Base-by-base conservation (phyloP, 2,888 invertebrate genomes). In the Acleris sparsana region DNA sequence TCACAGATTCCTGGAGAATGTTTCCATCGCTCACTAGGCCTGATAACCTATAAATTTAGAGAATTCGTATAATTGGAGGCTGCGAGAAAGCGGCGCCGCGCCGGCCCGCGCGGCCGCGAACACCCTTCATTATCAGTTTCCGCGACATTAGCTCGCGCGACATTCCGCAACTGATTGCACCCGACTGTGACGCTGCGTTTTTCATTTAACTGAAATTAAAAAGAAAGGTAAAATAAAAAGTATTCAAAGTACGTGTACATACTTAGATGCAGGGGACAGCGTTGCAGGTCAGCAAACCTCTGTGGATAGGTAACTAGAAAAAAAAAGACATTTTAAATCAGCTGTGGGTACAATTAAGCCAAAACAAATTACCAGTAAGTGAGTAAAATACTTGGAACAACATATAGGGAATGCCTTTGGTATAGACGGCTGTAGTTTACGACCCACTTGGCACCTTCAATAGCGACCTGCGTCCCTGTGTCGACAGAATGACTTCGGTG, bases 51-150 rank as follows among this genome's bases (percentile, higher is more conserved):
- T 20, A 55, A 43, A 55, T 53, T 39, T 39, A 55, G 61, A 63
- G 57, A 63, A 52, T 52, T 46, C 52, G 29, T 44, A 6, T 52
- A 63, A 51, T 51, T 57, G 51, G 51, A 57, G 59, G 43, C 53
- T 44, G 29, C 53, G 60, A 51, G 65, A 65, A 65, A 65, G 60
- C 65, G 55, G 60, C 55, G 51, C 46, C 64, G 60, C 55, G 51
- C 46, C 64, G 64, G 59, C 60, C 62, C 57, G 57, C 59, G 60
- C 48, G 55, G 53, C 57, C 66, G 63, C 70, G 61, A 68, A 65
- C 67, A 76, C 75, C 78, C 78, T 78, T 79, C 77, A 79, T 82
- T 80, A 80, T 76, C 78, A 80, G 77, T 73, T 75, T 76, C 75
- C 75, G 75, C 72, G 73, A 79, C 79, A 83, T 84, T 71, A 71